Conservation (phyloP, 2,888 invertebrate species). For the Chrysolina americana region DNA sequence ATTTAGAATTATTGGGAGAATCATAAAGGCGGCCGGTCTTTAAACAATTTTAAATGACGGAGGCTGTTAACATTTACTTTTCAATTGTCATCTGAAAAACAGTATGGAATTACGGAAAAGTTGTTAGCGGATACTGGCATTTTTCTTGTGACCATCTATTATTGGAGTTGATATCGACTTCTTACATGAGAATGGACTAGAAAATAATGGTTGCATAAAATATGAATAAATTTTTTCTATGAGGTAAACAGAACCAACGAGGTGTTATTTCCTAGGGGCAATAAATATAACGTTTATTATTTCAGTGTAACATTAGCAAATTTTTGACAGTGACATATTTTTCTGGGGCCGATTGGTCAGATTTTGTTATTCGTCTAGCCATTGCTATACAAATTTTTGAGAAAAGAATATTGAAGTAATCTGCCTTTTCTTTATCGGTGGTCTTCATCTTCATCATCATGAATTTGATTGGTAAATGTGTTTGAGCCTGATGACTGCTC, state of each 20-base stretch:
- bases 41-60: too few species aligned
- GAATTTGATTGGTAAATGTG: neutral
- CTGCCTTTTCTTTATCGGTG: neutral
- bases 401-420: slow-evolving; percentile 19
- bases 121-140: too few species aligned
- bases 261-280: neutral
- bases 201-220: slow-evolving; percentile 12
- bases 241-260: too few species aligned
- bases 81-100: too few species aligned
- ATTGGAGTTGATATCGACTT: too few species aligned
- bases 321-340: slow-evolving; percentile 10
- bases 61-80: too few species aligned
- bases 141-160: too few species aligned
- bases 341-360: slow-evolving; percentile 12
- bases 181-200: too few species aligned
- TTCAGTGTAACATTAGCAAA: slow-evolving; percentile 23
- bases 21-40: too few species aligned
- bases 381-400: slow-evolving; percentile 9
- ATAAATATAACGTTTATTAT: slow-evolving; percentile 15
- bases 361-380: slow-evolving; percentile 10
- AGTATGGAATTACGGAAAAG: too few species aligned
- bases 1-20: too few species aligned
- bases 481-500: slow-evolving; percentile 11
- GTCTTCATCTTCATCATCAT: slow-evolving; percentile 19
- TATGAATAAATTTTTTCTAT: neutral